A percentile compares a stretch with the other conserved stretches of the same genome.
These are phyloP conservation scores for Palythoa grandis DNA, from an alignment of 92 coral and sea anemone species.

Conservation along the genomic window DNA sequence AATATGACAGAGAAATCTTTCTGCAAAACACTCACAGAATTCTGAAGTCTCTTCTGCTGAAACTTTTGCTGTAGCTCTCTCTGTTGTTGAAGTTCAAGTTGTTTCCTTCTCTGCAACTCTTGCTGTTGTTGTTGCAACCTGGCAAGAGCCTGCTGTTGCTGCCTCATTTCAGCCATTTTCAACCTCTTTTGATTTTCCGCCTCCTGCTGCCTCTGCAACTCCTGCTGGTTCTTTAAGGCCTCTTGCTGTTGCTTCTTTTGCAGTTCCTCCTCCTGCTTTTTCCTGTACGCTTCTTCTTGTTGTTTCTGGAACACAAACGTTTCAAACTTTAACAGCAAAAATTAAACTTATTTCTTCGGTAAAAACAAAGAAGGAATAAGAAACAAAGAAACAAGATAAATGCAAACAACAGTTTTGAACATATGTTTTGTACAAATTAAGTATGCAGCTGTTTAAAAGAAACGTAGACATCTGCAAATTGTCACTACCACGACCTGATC, in stretches of 20 bases:
- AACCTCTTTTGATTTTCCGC: constrained; percentile 54
- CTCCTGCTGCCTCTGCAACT: constrained; percentile 53
- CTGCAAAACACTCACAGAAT: constrained; percentile 42
- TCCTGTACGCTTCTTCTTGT: constrained; percentile 71
- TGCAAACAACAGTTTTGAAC: no score
- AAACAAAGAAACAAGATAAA: no score
- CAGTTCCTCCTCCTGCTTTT: constrained; percentile 61
- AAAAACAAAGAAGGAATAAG: no score
- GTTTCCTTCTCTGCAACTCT: constrained; percentile 77
- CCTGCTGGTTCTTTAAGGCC: constrained; percentile 35
- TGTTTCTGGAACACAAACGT: constrained; percentile 46
- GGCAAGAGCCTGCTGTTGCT: constrained; percentile 80
- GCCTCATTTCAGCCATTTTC: constrained; percentile 64
- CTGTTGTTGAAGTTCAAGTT: constrained; percentile 64
- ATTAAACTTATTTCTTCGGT: no score
- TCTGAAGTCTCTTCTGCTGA: constrained; percentile 84
- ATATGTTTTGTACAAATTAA: no score
- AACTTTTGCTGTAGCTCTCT: constrained; percentile 80
- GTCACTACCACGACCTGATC: no score
- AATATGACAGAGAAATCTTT: not conserved
- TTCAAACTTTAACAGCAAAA: no score
- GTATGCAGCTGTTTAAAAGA: no score
- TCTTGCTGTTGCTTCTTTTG: constrained; percentile 56
- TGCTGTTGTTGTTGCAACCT: constrained; percentile 83
- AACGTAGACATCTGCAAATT: no score